Evolutionary conservation across 1,140 invertebrate genomes (phyloP), one percentile per base, ranked within the genome.

Genomic region (Drosophila gunungcola): DNA sequence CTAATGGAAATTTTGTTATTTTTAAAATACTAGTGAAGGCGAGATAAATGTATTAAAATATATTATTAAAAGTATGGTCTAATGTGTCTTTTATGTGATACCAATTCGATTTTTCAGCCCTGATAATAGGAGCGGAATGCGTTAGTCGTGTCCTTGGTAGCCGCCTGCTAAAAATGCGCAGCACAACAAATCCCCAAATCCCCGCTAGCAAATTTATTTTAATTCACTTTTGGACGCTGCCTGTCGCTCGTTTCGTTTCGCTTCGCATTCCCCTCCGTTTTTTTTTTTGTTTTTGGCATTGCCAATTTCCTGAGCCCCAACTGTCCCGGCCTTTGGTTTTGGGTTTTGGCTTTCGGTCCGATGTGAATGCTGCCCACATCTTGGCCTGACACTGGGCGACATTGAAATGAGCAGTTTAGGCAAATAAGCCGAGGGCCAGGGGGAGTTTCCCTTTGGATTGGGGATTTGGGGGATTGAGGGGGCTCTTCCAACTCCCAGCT

Each of bases 181-280:
- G 77, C 80, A 80, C 84, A 89, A 89, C 84, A 88, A 88, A 88
- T 88, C 84, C 84, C 84, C 52, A 88, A 88, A 88, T 89, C 84
- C 84, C 84, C 84, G 84, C 84, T 61, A 88, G 84, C 84, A 88
- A 88, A 89, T 89, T 89, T 89, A 89, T 89, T 89, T 89, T 89
- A 89, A 89, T 89, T 89, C 84, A 88, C 84, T 89, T 88, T 88
- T 88, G 80, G 84, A 89, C 80, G 68, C 72, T 61, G 69, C 75
- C 72, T 77, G 60, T 73, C 68, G 70, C 65, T 53, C 67, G 9
- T 39, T 41, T 38, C 43, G 65, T 56, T 69, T 56, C 34, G 39
- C 34, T 10, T 29, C 12, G 60, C 25, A 64, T 21, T 46, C 25
- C 46, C 29, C 46, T 61, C 60, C 57, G 43, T 53, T 74, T 43